Percentiles rank a stretch among this genome's conserved stretches.
Evolutionary conservation across 2,888 invertebrate genomes (phyloP).

Genomic region (Cosmia trapezina): DNA sequence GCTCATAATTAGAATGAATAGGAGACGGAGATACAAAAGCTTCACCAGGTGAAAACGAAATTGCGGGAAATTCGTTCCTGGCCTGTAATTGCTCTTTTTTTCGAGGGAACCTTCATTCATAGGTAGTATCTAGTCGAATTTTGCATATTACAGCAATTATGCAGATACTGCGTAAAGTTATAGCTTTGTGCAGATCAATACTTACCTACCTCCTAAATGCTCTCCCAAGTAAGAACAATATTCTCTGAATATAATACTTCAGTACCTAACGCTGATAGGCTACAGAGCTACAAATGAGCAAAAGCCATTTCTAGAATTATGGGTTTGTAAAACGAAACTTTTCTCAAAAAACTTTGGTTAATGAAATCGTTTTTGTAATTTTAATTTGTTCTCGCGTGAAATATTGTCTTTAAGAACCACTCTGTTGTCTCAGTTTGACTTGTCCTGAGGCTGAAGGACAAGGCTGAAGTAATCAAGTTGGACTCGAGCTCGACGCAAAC

Average conservation of each 20-base stretch:
- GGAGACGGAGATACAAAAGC: constrained; percentile 14
- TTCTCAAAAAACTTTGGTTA: background rate
- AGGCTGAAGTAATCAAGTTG: constrained; percentile 47
- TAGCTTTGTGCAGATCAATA: constrained; percentile 57
- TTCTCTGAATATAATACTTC: constrained; percentile 34
- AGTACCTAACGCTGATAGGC: constrained; percentile 11
- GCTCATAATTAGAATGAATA: constrained; percentile 53
- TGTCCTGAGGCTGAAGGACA: constrained; percentile 14
- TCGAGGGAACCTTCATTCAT: constrained; percentile 19
- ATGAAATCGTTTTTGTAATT: constrained; percentile 6
- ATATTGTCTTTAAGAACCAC: background rate
- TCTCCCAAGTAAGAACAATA: constrained; percentile 25
- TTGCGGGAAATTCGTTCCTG: constrained; percentile 14
- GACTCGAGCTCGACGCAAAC: constrained; percentile 55
- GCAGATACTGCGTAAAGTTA: constrained; percentile 56
- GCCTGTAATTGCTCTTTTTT: constrained; percentile 34
- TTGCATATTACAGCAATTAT: constrained; percentile 63
- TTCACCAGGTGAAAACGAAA: constrained; percentile 15
- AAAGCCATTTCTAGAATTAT: constrained; percentile 17
- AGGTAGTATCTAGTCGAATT: constrained; percentile 38
- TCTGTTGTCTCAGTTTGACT: constrained; percentile 5
- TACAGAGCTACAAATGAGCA: background rate
- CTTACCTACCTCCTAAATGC: constrained; percentile 26
- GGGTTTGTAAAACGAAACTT: constrained; percentile 9
- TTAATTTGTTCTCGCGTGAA: background rate